Evolutionary conservation across 2,888 invertebrate species (phyloP).

Genomic region (Cheilosia grossa): DNA sequence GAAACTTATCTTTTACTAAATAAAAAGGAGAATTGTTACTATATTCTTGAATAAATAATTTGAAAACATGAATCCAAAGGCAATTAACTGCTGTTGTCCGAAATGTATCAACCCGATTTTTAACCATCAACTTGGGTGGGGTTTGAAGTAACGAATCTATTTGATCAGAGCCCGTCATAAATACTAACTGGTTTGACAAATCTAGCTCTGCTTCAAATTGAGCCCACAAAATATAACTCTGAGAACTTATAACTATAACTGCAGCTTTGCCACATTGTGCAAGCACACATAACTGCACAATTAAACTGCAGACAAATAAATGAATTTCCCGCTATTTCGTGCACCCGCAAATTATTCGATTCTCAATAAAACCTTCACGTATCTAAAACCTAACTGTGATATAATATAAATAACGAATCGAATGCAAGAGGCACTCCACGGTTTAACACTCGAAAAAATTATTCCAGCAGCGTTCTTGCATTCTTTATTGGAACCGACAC

Average conservation of each 20-base stretch:
- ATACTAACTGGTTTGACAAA: background rate
- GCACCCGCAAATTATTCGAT: background rate
- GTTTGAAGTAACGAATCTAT: too few relatives aligned
- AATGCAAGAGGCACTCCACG: background rate
- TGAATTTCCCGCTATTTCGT: slow-evolving; percentile 26
- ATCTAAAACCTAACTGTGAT: slow-evolving; percentile 16
- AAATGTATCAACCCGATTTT: too few relatives aligned
- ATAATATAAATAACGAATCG: background rate
- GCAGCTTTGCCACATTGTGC: background rate
- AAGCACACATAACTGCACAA: background rate
- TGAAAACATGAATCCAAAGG: too few relatives aligned
- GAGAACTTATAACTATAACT: background rate
- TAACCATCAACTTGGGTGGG: too few relatives aligned
- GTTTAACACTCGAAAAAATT: slow-evolving; percentile 35
- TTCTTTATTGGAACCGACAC: slow-evolving; percentile 53
- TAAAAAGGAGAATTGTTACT: too few relatives aligned
- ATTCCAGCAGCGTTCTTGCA: slow-evolving; percentile 56
- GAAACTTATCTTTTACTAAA: too few relatives aligned
- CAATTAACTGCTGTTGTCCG: too few relatives aligned
- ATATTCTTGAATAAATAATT: too few relatives aligned
- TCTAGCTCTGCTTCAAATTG: background rate
- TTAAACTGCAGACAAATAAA: slow-evolving; percentile 2
- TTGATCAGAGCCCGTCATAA: background rate
- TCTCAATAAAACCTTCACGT: slow-evolving; percentile 39
- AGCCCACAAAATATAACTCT: background rate